Conservation (phyloP, 2,888 invertebrate species). For the Lithophane semibrunnea region DNA sequence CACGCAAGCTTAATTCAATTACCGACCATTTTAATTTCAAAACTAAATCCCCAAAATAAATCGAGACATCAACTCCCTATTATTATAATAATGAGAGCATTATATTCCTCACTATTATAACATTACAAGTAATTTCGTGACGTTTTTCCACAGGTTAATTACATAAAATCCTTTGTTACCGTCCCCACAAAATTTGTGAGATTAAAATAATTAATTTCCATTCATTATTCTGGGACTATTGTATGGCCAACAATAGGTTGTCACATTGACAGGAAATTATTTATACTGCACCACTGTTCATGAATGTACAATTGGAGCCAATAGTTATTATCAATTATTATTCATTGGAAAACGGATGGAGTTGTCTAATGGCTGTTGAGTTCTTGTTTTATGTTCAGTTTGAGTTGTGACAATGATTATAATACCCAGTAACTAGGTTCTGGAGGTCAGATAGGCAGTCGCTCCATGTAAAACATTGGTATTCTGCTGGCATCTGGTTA, state of each 20-base stretch:
- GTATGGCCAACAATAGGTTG: conserved; percentile 70
- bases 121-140: not conserved
- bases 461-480: too few species aligned
- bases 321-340: conserved; percentile 55
- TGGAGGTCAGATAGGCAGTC: too few species aligned
- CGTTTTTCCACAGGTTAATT: conserved; percentile 22
- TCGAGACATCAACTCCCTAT: not conserved
- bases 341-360: conserved; percentile 34
- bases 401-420: not conserved
- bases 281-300: conserved; percentile 70
- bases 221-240: conserved; percentile 69
- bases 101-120: not conserved
- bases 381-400: conserved; percentile 34
- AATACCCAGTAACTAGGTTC: not conserved
- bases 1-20: not conserved
- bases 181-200: conserved; percentile 27
- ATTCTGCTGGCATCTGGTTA: too few species aligned
- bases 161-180: conserved; percentile 34
- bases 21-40: not conserved
- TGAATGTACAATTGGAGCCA: conserved; percentile 64
- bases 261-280: conserved; percentile 71
- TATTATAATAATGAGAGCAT: not conserved
- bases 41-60: conserved; percentile 7
- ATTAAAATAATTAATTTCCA: conserved; percentile 71
- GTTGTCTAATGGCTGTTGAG: conserved; percentile 21